phyloP scores from a whole-genome alignment of 92 coral and sea anemone genomes.

The Parazoanthus swiftii region DNA sequence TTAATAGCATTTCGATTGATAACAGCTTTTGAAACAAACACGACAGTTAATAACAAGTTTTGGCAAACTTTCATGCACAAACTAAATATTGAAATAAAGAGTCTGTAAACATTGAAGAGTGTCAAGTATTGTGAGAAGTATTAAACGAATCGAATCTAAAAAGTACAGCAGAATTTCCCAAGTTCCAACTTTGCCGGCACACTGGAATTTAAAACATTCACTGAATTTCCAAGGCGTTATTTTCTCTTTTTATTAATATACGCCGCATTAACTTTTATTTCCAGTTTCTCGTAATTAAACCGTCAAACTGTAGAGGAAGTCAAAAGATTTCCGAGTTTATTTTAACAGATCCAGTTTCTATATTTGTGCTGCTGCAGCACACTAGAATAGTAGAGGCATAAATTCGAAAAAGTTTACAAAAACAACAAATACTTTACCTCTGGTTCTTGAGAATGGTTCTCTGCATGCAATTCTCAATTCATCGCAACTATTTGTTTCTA shows the following conservation, averaged over 20 bases:
- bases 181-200: no score
- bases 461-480: not conserved
- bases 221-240: not conserved
- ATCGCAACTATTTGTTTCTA: not conserved
- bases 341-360: not conserved
- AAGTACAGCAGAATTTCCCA: not conserved
- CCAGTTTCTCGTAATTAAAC: constrained; percentile 16
- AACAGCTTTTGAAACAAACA: not conserved
- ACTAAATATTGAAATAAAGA: constrained; percentile 20
- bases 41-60: not conserved
- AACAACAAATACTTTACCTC: not conserved
- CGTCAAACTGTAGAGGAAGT: not conserved
- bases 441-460: not conserved
- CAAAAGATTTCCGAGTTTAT: not conserved
- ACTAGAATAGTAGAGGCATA: not conserved
- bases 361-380: not conserved
- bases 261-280: not conserved
- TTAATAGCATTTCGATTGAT: not conserved
- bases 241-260: not conserved
- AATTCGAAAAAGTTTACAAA: not conserved
- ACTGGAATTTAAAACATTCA: not conserved
- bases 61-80: not conserved
- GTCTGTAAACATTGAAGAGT: not conserved
- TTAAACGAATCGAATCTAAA: not conserved
- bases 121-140: not conserved